phyloP scores from a whole-genome alignment of 1,140 invertebrate genomes.

The Mercenaria mercenaria region DNA sequence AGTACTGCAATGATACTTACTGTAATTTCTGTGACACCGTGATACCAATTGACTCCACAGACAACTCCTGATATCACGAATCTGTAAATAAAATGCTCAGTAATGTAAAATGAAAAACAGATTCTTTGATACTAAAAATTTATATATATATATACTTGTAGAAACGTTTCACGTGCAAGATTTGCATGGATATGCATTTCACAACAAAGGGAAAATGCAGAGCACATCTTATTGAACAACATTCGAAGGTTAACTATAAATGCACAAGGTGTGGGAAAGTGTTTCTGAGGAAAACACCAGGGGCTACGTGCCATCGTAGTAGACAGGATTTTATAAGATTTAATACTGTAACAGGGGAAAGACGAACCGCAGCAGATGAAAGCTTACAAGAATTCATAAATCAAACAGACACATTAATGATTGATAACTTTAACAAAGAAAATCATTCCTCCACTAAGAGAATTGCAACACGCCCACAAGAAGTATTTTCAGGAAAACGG shows the following conservation, averaged over 20 bases:
- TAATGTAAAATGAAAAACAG: not conserved
- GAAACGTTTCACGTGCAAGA: not conserved
- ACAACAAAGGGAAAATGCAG: not conserved
- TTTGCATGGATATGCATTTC: not conserved
- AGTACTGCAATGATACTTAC: not conserved
- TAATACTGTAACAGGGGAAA: too few relatives aligned
- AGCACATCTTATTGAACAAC: not conserved
- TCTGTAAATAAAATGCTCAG: not conserved
- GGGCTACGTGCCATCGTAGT: not conserved
- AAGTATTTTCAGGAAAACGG: not conserved
- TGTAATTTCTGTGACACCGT: not conserved
- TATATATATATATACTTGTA: not conserved
- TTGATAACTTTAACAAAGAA: not conserved
- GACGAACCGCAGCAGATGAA: too few relatives aligned
- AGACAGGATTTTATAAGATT: not conserved
- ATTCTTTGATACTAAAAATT: not conserved
- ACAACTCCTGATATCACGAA: too few relatives aligned
- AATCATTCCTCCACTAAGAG: not conserved
- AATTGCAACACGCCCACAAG: not conserved
- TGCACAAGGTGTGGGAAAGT: not conserved
- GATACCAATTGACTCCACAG: not conserved
- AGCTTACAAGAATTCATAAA: not conserved
- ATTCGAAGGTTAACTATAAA: not conserved
- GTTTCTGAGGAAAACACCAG: not conserved
- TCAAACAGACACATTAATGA: not conserved